Base-by-base conservation (phyloP, 2,797 vertebrate genomes). In the Syngnathus acus region DNA sequence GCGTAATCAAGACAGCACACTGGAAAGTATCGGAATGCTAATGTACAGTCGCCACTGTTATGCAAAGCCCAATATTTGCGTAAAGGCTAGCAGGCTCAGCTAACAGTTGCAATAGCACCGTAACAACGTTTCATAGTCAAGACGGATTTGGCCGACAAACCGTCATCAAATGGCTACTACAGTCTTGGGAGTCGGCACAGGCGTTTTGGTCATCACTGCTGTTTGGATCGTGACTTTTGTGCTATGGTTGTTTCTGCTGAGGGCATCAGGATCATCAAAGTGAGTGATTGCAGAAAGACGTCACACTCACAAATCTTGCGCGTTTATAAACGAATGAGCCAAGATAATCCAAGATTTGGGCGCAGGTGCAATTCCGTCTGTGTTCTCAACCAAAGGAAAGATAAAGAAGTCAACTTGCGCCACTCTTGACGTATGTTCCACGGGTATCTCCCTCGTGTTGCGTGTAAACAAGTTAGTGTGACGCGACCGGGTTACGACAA, bases 221-320 rank as follows among this genome's bases (percentile, higher is more conserved):
- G 77, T 94, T 9, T 98, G 96, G 95, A 91, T 92, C 0, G 64
- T 80, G 17, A 88, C 90, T 43, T 75, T 96, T 16, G 78, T 92
- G 71, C 78, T 92, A 0, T 88, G 88, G 1, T 43, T 79, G 9
- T 72, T 87, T 42, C 62, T 92, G 7, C 84, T 79, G n/a, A 84
- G 91, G 82, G 81, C 89, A 1, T 79, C 72, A 0, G 90, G 90
- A 39, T 58, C 87, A 11, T 86, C 90, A 2, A 93, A 91, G 95
- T 96, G 87, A 94, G 93, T 84, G 53, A 45, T 0, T 43, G 43
- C 5, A 38, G 0, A 17, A 26, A 62, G 17, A 50, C 17, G 8
- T 38, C 16, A 64, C 26, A 50, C 3, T 7, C 9, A 6, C 32
- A 7, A 16, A 38, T 9, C 9, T 39, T 59, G 8, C 13, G 7